Evolutionary conservation across 2,113 vertebrate species (phyloP).

Genomic region (Charina bottae): DNA sequence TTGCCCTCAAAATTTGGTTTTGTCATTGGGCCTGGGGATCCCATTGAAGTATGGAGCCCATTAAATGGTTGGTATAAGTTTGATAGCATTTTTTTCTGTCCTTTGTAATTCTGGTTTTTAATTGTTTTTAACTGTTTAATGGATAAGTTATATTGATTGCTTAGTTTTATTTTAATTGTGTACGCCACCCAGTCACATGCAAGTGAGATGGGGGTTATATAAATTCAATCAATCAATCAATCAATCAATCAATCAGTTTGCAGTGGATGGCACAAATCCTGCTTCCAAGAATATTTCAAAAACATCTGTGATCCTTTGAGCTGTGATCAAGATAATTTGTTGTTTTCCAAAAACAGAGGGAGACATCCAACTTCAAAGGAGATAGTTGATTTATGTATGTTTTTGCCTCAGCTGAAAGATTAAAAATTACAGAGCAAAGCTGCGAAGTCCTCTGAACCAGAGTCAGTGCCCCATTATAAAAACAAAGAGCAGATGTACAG

Average conservation of each 20-base stretch:
- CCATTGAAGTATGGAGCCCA: not conserved
- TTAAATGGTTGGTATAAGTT: not conserved
- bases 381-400: not conserved
- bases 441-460: not conserved
- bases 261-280: not conserved
- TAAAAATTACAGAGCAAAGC: not conserved
- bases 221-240: not conserved
- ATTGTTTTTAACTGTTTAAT: not conserved
- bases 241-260: not conserved
- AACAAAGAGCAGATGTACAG: not conserved
- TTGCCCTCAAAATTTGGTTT: not conserved
- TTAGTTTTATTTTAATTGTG: not conserved
- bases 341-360: not conserved
- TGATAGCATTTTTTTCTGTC: not conserved
- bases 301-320: not conserved
- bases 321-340: not conserved
- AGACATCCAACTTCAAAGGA: not conserved
- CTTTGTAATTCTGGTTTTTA: not conserved
- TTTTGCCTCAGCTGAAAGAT: not conserved
- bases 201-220: not conserved
- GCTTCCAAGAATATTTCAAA: not conserved
- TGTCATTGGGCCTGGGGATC: not conserved
- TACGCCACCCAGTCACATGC: not conserved
- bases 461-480: not conserved
- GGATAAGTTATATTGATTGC: not conserved